Evolutionary conservation across 2,888 invertebrate species (phyloP).

Genomic region (Tortrix viridana): DNA sequence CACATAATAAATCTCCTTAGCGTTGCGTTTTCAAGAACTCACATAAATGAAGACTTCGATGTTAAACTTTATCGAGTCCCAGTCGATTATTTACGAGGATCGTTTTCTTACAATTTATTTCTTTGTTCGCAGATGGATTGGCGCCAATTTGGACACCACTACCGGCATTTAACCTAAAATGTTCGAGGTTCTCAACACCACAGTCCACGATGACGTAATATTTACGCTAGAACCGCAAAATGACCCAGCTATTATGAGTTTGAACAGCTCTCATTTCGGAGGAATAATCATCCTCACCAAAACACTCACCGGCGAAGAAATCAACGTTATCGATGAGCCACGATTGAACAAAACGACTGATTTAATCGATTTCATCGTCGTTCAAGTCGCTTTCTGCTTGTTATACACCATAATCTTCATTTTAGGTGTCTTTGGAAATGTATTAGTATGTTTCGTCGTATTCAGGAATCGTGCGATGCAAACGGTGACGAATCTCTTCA

Average conservation of each 20-base stretch:
- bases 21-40: slow-evolving; percentile 2
- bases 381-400: slow-evolving; percentile 90
- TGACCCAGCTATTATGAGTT: slow-evolving; percentile 65
- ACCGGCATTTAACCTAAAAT: slow-evolving; percentile 50
- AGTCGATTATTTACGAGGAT: slow-evolving; percentile 28
- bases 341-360: slow-evolving; percentile 77
- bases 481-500: slow-evolving; percentile 96
- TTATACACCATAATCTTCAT: slow-evolving; percentile 92
- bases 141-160: slow-evolving; percentile 43
- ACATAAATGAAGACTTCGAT: slow-evolving; percentile 19
- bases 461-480: slow-evolving; percentile 94
- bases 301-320: slow-evolving; percentile 72
- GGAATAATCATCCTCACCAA: slow-evolving; percentile 73
- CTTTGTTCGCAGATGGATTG: slow-evolving; percentile 71
- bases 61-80: slow-evolving; percentile 22
- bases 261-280: slow-evolving; percentile 63
- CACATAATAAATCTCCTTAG: neutral
- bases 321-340: slow-evolving; percentile 73
- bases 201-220: slow-evolving; percentile 51
- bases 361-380: slow-evolving; percentile 86
- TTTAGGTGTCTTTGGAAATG: slow-evolving; percentile 92
- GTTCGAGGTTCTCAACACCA: slow-evolving; percentile 53
- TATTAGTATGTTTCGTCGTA: slow-evolving; percentile 93
- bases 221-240: slow-evolving; percentile 52
- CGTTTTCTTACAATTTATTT: slow-evolving; percentile 37